These are phyloP conservation scores for Graptemys geographica DNA, from an alignment of 2,797 vertebrate genomes.

Conservation along the genomic window DNA sequence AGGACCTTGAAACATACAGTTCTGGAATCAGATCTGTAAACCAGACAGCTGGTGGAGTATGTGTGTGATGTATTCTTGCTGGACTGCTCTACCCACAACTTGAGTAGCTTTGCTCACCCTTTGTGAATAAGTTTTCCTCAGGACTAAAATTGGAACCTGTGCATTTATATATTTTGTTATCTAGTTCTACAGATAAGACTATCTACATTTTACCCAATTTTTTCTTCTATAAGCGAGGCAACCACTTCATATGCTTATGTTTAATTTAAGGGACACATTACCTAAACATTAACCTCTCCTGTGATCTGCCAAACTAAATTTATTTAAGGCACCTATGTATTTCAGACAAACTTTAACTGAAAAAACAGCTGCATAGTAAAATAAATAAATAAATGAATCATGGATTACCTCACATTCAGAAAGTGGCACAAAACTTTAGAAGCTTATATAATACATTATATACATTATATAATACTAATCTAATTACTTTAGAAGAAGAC, in stretches of 20 bases:
- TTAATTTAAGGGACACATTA: neutral
- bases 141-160: neutral
- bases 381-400: neutral
- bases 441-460: fast-evolving
- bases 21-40: neutral
- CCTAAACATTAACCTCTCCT: neutral
- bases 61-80: neutral
- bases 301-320: neutral
- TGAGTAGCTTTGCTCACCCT: neutral
- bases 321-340: neutral
- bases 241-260: neutral
- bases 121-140: neutral
- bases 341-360: neutral
- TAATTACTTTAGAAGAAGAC: neutral
- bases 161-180: neutral
- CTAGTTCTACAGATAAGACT: no score
- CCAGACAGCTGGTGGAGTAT: neutral
- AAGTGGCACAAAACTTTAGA: neutral
- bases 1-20: neutral
- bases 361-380: neutral
- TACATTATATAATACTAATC: neutral
- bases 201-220: neutral
- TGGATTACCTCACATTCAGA: neutral
- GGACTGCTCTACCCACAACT: neutral
- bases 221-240: neutral